Evolutionary conservation across 1,140 invertebrate genomes (phyloP), one percentile per base, ranked within the genome.

Genomic region (Meteorus sp.): DNA sequence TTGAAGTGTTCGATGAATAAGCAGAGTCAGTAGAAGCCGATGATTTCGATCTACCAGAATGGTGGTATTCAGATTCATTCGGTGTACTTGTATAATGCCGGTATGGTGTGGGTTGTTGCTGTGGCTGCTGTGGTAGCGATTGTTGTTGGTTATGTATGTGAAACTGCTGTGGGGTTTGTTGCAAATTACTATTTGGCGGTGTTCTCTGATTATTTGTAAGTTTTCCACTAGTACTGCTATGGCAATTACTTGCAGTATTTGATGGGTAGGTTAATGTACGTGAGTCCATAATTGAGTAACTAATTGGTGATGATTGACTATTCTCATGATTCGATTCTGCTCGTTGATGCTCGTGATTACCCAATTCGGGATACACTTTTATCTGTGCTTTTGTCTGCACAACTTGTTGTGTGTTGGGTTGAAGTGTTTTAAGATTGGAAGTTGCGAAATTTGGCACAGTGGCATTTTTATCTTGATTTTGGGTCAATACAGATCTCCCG

Each of bases 251-350:
- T 8, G 64, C 77, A 68, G 79, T 83, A 72, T 73, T 85, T 51
- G 73, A 72, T 58, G 78, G 74, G 66, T 86, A 89, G 66, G 82
- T 86, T 31, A 88, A 71, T 9, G 80, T 82, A 19, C 85, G 83
- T 1, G 82, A 81, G 73, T 90, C 88, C 82, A 89, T 88, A 56
- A 88, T 85, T 3, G 88, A 88, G 74, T 88, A 90, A 74, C 88
- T 89, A 47, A 89, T 88, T 9, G 88, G 88, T 2, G 87, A 89
- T 1, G 86, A 88, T 63, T 89, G 88, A 63, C 83, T 86, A 65
- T 84, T 84, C 55, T 82, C 72, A 66, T 83, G 83, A 27, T 76
- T 74, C 31, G 70, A 66, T 58, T 80, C 69, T 81, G 82, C 64
- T 84, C 82, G 63, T 82, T 79, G 61, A 68, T 69, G 51, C 1